Conservation (phyloP, 2,113 vertebrate species). For the Eupsittula cactorum region DNA sequence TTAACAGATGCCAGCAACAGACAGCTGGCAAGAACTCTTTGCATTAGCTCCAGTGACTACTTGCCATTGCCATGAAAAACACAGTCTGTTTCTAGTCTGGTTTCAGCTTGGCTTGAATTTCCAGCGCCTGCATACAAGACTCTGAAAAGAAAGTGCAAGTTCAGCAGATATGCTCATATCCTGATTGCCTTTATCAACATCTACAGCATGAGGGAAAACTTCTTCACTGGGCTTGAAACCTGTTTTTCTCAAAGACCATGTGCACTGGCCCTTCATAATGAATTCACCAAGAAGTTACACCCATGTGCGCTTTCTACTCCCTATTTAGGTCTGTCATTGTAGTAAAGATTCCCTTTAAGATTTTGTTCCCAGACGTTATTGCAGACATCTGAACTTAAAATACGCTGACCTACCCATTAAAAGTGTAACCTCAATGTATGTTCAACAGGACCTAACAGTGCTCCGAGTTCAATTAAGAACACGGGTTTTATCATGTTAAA, state of each 20-base stretch:
- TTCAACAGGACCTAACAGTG: not conserved
- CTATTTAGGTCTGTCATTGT: not conserved
- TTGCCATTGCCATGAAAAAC: not conserved
- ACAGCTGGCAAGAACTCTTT: not conserved
- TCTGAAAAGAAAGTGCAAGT: not conserved
- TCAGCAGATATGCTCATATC: not conserved
- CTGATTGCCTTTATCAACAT: not conserved
- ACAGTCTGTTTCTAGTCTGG: not conserved
- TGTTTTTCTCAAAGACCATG: not conserved
- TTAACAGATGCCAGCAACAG: not conserved
- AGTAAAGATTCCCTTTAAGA: not conserved
- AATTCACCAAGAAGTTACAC: not conserved
- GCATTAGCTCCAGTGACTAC: not conserved
- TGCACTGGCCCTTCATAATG: not conserved
- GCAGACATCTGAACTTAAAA: not conserved
- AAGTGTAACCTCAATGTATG: not conserved
- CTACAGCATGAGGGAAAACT: not conserved
- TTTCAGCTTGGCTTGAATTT: not conserved
- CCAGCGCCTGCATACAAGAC: not conserved
- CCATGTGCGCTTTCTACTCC: not conserved
- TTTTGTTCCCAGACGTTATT: not conserved
- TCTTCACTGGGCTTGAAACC: not conserved
- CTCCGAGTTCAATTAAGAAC: not conserved
- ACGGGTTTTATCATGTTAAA: not conserved
- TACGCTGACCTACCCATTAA: not conserved